Evolutionary conservation across 1,140 invertebrate species (phyloP), one percentile per base, ranked within the genome.

Genomic region (Bombus terrestris): DNA sequence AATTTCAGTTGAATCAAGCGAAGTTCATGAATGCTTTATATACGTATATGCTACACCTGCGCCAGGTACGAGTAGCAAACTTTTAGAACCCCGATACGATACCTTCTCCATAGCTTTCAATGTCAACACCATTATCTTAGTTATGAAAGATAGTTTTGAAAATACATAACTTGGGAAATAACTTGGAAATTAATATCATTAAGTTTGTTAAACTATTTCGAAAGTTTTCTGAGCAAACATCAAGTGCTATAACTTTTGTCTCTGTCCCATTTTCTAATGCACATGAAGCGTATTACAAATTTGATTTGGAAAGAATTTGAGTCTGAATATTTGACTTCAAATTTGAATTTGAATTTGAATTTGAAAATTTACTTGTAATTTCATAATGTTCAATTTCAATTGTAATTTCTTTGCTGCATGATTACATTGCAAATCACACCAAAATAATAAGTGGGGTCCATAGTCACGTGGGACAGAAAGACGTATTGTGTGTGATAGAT

Each of bases 11-110:
- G 64, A 77, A 78, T 78, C 74, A 64, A 28, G n/a, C 71, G 53
- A 78, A 41, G 22, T 83, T 83, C 64, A 78, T 78, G 43, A 77
- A 68, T 77, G 82, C 43, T 53, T 83, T 69, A 69, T 22, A 25
- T 73, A 62, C 15, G 68, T 81, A 73, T 25, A 73, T 53, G 35
- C 28, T 72, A 73, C 57, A 82, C 57, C 32, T 47, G 41, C 57
- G 18, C 35, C 39, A 82, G 32, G 32, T 32, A 73, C 15, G 81
- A 75, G 37, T 25, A 28, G 15, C 28, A 13, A 41, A 39, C 3
- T 37, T 35, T 25, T 39, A 59, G 12, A 0, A 25, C 53, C n/a
- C n/a, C n/a, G 18, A 35, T 41, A 43, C 59, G 62, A 59, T 81
- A 43, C n/a, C 13, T 39, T 59, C 37, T 28, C n/a, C n/a, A 35